Percentiles rank a stretch among this genome's conserved stretches.
These are phyloP conservation scores for Andrena camellia DNA, from an alignment of 2,888 invertebrate genomes.

Conservation along the genomic window DNA sequence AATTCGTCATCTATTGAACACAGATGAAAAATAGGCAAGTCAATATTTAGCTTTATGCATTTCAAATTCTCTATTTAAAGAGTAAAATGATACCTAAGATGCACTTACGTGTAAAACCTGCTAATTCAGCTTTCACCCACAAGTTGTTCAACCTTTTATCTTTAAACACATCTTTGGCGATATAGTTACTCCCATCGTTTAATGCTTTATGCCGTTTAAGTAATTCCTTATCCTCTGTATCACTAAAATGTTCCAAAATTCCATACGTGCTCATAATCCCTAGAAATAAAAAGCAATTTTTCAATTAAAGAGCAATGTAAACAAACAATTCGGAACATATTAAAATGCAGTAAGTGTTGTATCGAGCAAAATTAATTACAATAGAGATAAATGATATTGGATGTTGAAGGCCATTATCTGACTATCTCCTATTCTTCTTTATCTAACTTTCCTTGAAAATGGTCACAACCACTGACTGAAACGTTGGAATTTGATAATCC, in stretches of 20 bases:
- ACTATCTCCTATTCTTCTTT: too few relatives aligned
- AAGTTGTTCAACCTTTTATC: conserved; percentile 95
- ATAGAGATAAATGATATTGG: not conserved
- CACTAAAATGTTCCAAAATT: conserved; percentile 92
- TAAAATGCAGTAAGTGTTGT: too few relatives aligned
- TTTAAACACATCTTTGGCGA: conserved; percentile 91
- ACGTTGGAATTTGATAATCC: too few relatives aligned
- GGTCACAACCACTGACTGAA: too few relatives aligned
- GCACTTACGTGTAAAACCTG: conserved; percentile 91
- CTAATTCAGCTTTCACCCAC: conserved; percentile 95
- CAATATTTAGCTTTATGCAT: not conserved
- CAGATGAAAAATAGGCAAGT: conserved; percentile 2
- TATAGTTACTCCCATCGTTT: conserved; percentile 82
- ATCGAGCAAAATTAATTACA: too few relatives aligned
- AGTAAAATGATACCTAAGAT: not conserved
- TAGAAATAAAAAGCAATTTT: conserved; percentile 69
- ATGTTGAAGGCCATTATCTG: too few relatives aligned
- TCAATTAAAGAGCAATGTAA: conserved; percentile 1
- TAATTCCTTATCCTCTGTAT: conserved; percentile 87
- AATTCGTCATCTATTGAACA: conserved; percentile 89
- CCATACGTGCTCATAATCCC: conserved; percentile 93
- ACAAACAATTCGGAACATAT: too few relatives aligned
- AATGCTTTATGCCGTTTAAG: conserved; percentile 87
- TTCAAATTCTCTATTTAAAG: not conserved
- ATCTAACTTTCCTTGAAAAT: too few relatives aligned